Percentiles rank a stretch among this genome's conserved stretches.
Evolutionary conservation across 2,113 vertebrate genomes (phyloP).

Genomic region (Meleagris gallopavo): DNA sequence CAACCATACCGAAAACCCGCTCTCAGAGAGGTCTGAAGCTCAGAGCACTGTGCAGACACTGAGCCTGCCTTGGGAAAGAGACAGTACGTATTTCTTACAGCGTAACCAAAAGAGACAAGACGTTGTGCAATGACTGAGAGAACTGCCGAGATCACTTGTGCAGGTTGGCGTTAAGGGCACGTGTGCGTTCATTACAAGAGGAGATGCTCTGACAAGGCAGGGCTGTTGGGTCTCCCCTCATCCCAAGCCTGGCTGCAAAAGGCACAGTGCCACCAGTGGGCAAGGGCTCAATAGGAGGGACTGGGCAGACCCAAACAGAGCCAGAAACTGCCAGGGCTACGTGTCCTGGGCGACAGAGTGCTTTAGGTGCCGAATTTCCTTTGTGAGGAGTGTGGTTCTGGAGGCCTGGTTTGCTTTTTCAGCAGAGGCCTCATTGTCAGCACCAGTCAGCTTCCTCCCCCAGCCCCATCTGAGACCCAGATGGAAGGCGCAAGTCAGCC

Average conservation of each 20-base stretch:
- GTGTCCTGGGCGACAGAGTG: neutral
- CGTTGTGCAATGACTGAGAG: neutral
- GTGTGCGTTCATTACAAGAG: neutral
- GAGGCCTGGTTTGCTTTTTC: neutral
- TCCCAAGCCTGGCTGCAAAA: neutral
- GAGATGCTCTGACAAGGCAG: rapidly evolving
- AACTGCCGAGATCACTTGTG: rapidly evolving
- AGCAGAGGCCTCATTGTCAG: neutral
- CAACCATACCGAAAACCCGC: rapidly evolving
- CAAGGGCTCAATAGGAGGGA: no score
- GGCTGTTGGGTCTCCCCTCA: neutral
- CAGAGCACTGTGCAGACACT: rapidly evolving
- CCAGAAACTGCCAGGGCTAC: neutral
- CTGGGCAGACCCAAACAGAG: neutral
- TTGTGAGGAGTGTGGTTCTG: rapidly evolving
- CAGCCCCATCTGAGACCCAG: slow-evolving; percentile 17
- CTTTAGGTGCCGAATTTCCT: neutral
- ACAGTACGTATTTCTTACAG: neutral
- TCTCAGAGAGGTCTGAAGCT: neutral
- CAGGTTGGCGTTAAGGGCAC: neutral
- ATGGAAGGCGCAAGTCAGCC: neutral
- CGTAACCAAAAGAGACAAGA: rapidly evolving
- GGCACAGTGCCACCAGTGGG: neutral
- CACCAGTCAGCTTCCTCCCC: neutral
- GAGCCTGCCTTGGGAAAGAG: neutral